Conservation (phyloP, 1,140 invertebrate genomes). For the Dinothrombium tinctorium region DNA sequence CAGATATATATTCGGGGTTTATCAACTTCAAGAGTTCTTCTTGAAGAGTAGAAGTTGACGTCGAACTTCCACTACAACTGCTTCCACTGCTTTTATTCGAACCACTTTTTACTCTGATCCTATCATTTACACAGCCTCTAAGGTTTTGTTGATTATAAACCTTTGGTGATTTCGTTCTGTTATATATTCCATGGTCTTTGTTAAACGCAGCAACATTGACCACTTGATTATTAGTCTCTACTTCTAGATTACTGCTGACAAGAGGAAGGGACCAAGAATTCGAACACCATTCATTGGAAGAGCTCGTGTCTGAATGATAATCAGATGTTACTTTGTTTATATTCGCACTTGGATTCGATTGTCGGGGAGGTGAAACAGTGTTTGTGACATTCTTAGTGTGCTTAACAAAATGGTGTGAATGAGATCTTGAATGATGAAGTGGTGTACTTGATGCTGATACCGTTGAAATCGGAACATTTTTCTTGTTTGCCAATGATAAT, state of each 20-base stretch:
- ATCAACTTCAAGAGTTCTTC: constrained; percentile 71
- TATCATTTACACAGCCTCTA: neutral
- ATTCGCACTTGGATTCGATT: too few species aligned
- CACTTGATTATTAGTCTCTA: neutral
- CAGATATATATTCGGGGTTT: constrained; percentile 37
- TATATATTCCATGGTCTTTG: neutral
- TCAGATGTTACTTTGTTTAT: constrained; percentile 7
- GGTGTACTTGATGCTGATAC: neutral
- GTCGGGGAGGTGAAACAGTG: neutral
- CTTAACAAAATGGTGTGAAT: constrained; percentile 10
- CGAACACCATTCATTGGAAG: neutral
- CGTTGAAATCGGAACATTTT: neutral
- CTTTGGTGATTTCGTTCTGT: neutral
- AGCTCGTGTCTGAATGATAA: constrained; percentile 25
- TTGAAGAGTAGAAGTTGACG: constrained; percentile 40
- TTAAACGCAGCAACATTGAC: neutral
- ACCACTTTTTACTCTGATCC: neutral
- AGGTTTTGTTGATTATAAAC: neutral
- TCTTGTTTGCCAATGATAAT: constrained; percentile 9
- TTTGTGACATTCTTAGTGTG: neutral
- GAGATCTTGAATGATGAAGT: constrained; percentile 6
- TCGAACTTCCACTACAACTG: constrained; percentile 22
- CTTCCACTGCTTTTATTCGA: constrained; percentile 20
- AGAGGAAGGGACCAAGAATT: neutral
- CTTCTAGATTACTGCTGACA: neutral